Evolutionary conservation across 2,888 invertebrate genomes (phyloP).

Genomic region (Lochmaea crataegi): DNA sequence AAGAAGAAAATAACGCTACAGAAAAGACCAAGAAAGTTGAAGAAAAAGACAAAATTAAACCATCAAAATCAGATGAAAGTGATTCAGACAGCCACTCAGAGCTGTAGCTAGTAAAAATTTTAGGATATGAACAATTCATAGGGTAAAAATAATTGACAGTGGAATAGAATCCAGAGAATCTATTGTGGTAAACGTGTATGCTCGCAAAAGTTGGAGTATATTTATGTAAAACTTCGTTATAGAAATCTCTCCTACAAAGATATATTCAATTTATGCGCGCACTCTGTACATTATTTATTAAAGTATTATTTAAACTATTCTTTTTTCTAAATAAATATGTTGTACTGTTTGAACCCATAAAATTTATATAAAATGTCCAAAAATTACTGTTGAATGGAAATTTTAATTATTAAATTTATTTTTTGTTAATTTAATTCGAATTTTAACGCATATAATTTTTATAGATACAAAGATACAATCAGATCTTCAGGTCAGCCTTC

Average conservation of each 20-base stretch:
- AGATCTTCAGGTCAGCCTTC: too few relatives aligned
- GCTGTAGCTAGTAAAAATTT: slow-evolving; percentile 52
- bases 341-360: neutral
- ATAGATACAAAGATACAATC: too few relatives aligned
- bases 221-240: neutral
- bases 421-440: neutral
- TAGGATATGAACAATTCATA: slow-evolving; percentile 33
- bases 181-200: neutral
- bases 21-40: slow-evolving; percentile 14
- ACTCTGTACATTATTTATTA: slow-evolving; percentile 9
- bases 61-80: slow-evolving; percentile 49
- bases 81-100: slow-evolving; percentile 54
- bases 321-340: slow-evolving; percentile 15
- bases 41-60: slow-evolving; percentile 42
- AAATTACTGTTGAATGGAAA: neutral
- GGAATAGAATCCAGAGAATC: neutral
- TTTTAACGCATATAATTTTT: neutral
- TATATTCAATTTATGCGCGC: neutral
- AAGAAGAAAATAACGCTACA: neutral
- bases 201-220: neutral
- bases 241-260: neutral
- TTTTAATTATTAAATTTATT: neutral
- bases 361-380: neutral
- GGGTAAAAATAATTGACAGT: slow-evolving; percentile 29
- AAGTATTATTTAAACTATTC: slow-evolving; percentile 18